Percentiles rank a stretch among this genome's conserved stretches.
Evolutionary conservation across 2,797 vertebrate genomes (phyloP).

Genomic region (Paratrypauchen microcephalus): DNA sequence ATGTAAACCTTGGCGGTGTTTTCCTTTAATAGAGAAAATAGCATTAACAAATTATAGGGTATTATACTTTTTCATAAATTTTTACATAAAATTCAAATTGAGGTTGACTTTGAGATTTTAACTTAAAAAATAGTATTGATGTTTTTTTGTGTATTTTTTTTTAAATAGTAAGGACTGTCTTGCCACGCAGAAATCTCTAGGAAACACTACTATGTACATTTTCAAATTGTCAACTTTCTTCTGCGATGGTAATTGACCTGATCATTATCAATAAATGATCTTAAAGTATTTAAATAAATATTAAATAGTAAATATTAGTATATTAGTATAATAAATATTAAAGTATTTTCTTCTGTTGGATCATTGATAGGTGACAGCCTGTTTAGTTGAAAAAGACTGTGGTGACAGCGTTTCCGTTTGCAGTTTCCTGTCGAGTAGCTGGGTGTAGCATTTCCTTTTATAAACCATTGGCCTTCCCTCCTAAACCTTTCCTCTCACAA

Average conservation of each 20-base stretch:
- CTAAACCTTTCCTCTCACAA: background rate
- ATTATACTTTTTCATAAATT: no score
- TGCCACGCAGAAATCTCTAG: background rate
- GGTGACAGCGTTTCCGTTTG: constrained; percentile 12
- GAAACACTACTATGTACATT: background rate
- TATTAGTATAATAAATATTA: no score
- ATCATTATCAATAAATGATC: constrained; percentile 29
- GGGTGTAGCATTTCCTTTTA: constrained; percentile 31
- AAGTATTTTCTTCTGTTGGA: background rate
- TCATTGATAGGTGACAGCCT: background rate
- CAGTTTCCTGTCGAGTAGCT: constrained; percentile 43
- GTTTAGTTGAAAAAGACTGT: constrained; percentile 5
- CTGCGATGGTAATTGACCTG: background rate
- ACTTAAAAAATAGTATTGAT: no score
- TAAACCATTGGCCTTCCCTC: background rate
- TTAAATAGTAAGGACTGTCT: background rate
- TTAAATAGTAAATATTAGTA: no score
- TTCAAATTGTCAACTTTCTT: background rate
- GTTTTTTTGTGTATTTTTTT: no score
- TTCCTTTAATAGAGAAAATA: background rate
- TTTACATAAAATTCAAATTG: no score
- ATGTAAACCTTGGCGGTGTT: background rate
- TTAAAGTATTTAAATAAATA: background rate
- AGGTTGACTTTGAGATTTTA: no score
- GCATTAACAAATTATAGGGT: no score